Evolutionary conservation across 2,888 invertebrate species (phyloP), one percentile per base, ranked within the genome.

Genomic region (Pteria penguin): DNA sequence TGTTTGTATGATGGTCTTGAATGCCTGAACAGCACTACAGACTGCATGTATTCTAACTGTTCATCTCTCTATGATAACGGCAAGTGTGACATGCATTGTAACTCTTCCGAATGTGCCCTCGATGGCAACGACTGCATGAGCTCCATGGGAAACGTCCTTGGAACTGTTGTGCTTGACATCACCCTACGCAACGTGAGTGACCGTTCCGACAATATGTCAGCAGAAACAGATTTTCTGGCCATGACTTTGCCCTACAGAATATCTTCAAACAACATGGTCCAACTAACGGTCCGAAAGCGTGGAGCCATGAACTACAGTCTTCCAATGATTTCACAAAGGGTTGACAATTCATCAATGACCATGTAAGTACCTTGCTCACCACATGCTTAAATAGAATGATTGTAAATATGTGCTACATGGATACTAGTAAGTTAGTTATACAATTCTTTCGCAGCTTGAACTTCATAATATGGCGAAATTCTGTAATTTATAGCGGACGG

Each of bases 101-200:
- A 36, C 24, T 65, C 36, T 4, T 36, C 33, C n/a, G 54, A 60
- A 32, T 77, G 77, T 70, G 65, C 54, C 18, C 62, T 61, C 24
- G 77, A 77, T 36, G 77, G 77, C 2, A 29, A 68, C n/a, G 77
- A 77, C 18, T 77, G 77, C 31, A 22, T 68, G 5, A 5, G 24
- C 22, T 22, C 55, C 31, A 68, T 57, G 8, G 45, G 18, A 18
- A 45, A 8, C 8, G 18, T 8, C 18, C 45, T 45, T 45, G 45
- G 45, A 14, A 18, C 45, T 14, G 18, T 45, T 18, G 18, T 45
- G 8, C 45, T 45, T 8, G 45, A 45, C 45, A 18, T 45, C 45
- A 45, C 8, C 8, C 8, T 45, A 8, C 11, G 11, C 8, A 18
- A 45, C 18, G 8, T 45, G 45, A 45, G 45, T 18, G 11, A 45